A percentile compares a stretch with the other conserved stretches of the same genome.
phyloP scores from a whole-genome alignment of 2,113 vertebrate species.

The Eudyptes chrysolophus region DNA sequence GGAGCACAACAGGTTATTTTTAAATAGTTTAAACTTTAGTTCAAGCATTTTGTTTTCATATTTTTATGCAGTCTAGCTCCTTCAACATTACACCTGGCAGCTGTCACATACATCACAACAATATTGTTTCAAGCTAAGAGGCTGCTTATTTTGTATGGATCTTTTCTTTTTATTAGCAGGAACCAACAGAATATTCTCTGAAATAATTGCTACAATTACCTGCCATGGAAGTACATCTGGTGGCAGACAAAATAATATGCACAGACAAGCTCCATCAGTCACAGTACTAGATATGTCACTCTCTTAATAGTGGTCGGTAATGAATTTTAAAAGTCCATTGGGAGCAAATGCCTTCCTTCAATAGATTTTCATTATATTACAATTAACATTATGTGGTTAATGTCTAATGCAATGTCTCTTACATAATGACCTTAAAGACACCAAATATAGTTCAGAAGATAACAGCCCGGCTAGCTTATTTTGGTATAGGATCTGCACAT shows the following conservation, averaged over 20 bases:
- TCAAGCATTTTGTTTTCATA: conserved; percentile 58
- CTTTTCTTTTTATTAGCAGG: not conserved
- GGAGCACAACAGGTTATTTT: conserved; percentile 64
- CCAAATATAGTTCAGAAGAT: not conserved
- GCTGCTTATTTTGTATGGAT: conserved; percentile 15
- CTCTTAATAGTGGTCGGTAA: not conserved
- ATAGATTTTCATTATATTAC: not conserved
- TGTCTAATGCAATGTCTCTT: not conserved
- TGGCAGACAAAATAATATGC: not conserved
- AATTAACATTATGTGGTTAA: not conserved
- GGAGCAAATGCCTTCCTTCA: conserved; percentile 3
- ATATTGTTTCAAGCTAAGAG: conserved; percentile 17
- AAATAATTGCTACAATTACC: conserved; percentile 20
- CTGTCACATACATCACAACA: conserved; percentile 50
- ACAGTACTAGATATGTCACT: not conserved
- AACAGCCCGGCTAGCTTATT: not conserved
- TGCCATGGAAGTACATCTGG: not conserved
- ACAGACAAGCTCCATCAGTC: conserved; percentile 11
- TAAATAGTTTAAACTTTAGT: conserved; percentile 52
- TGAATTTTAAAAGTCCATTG: not conserved
- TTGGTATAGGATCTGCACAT: not conserved
- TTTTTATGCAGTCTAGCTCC: conserved; percentile 36
- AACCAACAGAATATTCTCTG: not conserved
- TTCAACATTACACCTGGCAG: conserved; percentile 51
- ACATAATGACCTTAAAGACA: not conserved